Evolutionary conservation across 2,113 vertebrate genomes (phyloP).

Genomic region (Otocyon megalotis): DNA sequence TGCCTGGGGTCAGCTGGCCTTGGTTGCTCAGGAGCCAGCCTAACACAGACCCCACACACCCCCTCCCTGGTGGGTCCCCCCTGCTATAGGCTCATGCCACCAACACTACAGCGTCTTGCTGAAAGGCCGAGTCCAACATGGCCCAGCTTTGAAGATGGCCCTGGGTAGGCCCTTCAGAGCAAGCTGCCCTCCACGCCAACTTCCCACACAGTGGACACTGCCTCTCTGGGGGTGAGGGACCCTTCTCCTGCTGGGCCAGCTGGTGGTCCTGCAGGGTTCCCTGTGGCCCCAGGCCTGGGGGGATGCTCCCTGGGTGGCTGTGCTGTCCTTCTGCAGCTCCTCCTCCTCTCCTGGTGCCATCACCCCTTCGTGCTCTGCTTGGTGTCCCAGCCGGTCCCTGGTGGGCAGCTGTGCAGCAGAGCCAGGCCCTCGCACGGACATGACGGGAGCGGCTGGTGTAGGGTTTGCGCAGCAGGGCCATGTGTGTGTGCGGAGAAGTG

Average conservation of each 20-base stretch:
- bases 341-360: accelerated
- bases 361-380: accelerated
- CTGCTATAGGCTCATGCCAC: accelerated
- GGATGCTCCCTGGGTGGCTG: accelerated
- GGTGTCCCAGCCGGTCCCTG: accelerated
- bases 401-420: accelerated
- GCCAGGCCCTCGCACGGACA: accelerated
- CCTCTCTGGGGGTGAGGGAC: neutral
- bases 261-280: accelerated
- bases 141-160: neutral
- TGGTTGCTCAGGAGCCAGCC: neutral
- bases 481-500: accelerated
- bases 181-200: accelerated
- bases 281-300: neutral
- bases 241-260: too few species aligned
- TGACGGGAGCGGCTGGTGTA: accelerated
- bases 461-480: accelerated
- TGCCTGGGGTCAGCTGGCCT: neutral
- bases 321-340: accelerated
- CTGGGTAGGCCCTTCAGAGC: neutral
- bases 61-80: neutral
- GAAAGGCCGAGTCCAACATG: accelerated
- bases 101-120: accelerated
- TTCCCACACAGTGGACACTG: accelerated
- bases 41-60: neutral